A percentile compares a stretch with the other conserved stretches of the same genome.
These are phyloP conservation scores for Gerris lacustris DNA, from an alignment of 2,888 invertebrate genomes.

Conservation along the genomic window DNA sequence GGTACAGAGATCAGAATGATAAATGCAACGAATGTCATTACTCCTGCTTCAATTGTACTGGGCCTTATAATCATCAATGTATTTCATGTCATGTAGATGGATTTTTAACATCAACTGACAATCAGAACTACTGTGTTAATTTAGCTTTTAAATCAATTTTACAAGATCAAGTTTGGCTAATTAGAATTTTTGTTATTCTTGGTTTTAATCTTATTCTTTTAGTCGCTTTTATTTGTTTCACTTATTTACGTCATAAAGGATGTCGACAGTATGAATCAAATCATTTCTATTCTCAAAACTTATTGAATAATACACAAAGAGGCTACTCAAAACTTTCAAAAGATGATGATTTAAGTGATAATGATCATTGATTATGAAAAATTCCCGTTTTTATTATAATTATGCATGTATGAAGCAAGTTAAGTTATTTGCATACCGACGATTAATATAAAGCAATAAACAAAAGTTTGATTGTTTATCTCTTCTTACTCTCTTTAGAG, in stretches of 20 bases:
- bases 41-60: conserved; percentile 55
- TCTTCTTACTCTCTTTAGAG: too few relatives aligned
- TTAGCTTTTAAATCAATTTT: conserved; percentile 26
- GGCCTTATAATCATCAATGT: conserved; percentile 58
- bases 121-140: conserved; percentile 35
- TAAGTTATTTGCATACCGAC: too few relatives aligned
- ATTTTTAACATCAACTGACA: conserved; percentile 33
- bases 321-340: not conserved
- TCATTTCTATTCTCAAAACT: not conserved
- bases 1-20: not conserved
- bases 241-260: not conserved
- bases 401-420: too few relatives aligned
- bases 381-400: too few relatives aligned
- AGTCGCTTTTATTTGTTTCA: not conserved
- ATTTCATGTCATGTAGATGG: conserved; percentile 51
- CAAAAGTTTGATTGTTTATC: too few relatives aligned
- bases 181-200: not conserved
- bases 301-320: not conserved
- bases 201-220: conserved; percentile 4
- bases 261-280: not conserved
- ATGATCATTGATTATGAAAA: not conserved
- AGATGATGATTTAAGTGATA: not conserved
- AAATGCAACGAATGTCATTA: conserved; percentile 58
- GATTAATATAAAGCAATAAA: too few relatives aligned
- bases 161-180: conserved; percentile 5